Percentiles rank a stretch among this genome's conserved stretches.
Conservation (phyloP, 2,888 invertebrate species). For the Plutella xylostella region DNA sequence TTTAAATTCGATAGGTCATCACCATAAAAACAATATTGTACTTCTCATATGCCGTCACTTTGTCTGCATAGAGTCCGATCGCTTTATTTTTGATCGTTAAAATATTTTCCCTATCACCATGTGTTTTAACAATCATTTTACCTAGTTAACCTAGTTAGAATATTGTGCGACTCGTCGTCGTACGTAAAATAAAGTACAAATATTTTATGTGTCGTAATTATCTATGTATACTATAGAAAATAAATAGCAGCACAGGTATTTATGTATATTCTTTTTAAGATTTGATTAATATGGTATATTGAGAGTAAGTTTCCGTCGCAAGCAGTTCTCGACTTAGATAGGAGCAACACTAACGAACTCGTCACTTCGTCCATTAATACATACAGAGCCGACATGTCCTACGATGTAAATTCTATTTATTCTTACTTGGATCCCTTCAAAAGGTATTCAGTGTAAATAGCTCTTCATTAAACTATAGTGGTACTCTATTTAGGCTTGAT, state of each 20-base stretch:
- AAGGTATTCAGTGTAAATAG: conserved; percentile 62
- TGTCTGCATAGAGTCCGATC: conserved; percentile 2
- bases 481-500: conserved; percentile 49
- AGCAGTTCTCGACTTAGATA: conserved; percentile 62
- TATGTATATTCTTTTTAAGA: conserved; percentile 61
- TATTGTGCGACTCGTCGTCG: conserved; percentile 54
- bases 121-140: no score
- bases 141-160: conserved; percentile 39
- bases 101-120: no score
- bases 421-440: conserved; percentile 52
- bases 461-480: conserved; percentile 44
- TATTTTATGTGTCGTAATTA: conserved; percentile 67
- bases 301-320: conserved; percentile 63
- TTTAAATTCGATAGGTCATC: background rate
- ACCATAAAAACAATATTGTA: conserved; percentile 54
- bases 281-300: conserved; percentile 41
- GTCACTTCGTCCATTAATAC: conserved; percentile 69
- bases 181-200: conserved; percentile 66
- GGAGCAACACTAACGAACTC: conserved; percentile 66
- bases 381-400: conserved; percentile 56
- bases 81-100: no score
- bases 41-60: conserved; percentile 48
- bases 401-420: conserved; percentile 52
- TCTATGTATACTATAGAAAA: conserved; percentile 60
- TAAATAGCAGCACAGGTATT: conserved; percentile 52